These are phyloP conservation scores for Acrocyrtus sp. DNA, from an alignment of 2,888 invertebrate genomes.

Conservation along the genomic window DNA sequence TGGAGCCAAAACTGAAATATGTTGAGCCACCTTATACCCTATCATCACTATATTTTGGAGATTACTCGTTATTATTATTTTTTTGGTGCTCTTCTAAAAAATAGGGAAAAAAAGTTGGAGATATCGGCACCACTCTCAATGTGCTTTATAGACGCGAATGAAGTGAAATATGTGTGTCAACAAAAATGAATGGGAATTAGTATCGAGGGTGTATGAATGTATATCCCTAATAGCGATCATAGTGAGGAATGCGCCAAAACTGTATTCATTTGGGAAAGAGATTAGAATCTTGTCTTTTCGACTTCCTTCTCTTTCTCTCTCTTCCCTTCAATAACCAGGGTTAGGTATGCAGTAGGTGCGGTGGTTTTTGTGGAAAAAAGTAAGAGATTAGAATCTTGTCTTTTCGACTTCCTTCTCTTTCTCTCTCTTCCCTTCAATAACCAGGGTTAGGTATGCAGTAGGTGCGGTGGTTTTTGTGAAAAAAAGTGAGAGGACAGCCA, in stretches of 20 bases:
- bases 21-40: too few relatives aligned
- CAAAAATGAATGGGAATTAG: too few relatives aligned
- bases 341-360: too few relatives aligned
- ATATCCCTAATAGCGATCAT: neutral
- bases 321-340: too few relatives aligned
- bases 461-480: too few relatives aligned
- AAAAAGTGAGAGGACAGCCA: neutral
- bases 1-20: neutral
- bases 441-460: too few relatives aligned
- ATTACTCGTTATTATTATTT: neutral
- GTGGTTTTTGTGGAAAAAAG: too few relatives aligned
- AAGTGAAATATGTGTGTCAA: neutral
- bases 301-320: neutral
- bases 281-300: constrained; percentile 17
- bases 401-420: neutral
- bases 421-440: neutral
- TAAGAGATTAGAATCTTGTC: constrained; percentile 16
- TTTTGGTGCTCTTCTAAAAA: neutral
- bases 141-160: neutral
- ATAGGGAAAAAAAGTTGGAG: neutral
- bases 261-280: neutral
- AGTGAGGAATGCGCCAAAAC: constrained; percentile 11
- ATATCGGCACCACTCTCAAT: neutral
- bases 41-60: neutral
- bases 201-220: neutral